Percentiles rank a stretch among this genome's conserved stretches.
Conservation (phyloP, 2,888 invertebrate genomes). For the Imbricaverruca yamaguchii region DNA sequence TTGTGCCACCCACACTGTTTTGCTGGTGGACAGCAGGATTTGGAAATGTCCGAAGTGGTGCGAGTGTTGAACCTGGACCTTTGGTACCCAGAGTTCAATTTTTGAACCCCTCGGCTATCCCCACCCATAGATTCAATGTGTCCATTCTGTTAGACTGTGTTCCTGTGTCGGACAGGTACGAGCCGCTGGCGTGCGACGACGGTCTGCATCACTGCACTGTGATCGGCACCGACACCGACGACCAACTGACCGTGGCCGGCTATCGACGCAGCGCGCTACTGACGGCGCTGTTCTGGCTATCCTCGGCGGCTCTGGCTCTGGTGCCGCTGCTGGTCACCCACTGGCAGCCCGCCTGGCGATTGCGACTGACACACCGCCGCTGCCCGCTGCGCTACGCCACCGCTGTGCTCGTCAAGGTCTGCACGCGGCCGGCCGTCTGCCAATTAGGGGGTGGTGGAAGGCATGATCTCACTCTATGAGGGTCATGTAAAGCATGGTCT, state of each 20-base stretch:
- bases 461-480: too few species aligned
- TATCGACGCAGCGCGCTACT: not conserved
- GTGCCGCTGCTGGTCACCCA: not conserved
- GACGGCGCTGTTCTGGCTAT: not conserved
- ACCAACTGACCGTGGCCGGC: not conserved
- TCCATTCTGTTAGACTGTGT: too few species aligned
- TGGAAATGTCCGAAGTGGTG: too few species aligned
- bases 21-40: too few species aligned
- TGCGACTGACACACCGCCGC: not conserved
- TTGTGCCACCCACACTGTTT: too few species aligned
- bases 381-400: not conserved
- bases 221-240: not conserved
- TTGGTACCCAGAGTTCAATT: too few species aligned
- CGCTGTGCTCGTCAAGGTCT: not conserved
- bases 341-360: constrained; percentile 7
- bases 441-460: too few species aligned
- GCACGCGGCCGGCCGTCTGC: not conserved
- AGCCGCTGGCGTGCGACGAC: not conserved
- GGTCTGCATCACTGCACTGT: not conserved
- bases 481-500: too few species aligned
- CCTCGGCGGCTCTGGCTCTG: not conserved
- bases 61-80: too few species aligned
- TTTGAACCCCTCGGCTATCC: too few species aligned
- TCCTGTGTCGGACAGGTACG: not conserved
- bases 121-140: too few species aligned